phyloP scores from a whole-genome alignment of 1,140 invertebrate genomes.

The Theocolax elegans region DNA sequence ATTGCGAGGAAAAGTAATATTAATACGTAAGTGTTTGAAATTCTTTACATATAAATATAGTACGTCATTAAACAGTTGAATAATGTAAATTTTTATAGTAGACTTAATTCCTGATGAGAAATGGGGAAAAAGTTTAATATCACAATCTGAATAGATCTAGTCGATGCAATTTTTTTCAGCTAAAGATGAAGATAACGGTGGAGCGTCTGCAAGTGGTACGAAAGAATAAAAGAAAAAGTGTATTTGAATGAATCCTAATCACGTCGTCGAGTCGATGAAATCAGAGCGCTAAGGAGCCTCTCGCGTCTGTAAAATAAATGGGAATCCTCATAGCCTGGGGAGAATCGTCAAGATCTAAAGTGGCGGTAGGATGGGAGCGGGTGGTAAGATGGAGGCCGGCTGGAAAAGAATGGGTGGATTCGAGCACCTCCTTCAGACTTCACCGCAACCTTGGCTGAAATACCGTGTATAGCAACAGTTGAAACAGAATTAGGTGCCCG shows the following conservation, averaged over 20 bases:
- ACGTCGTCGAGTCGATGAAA: slow-evolving; percentile 27
- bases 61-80: too few species aligned
- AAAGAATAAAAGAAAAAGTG: background rate
- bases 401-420: background rate
- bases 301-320: slow-evolving; percentile 27
- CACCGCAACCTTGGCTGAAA: background rate
- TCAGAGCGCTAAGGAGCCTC: slow-evolving; percentile 15
- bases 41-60: too few species aligned
- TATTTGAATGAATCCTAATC: slow-evolving; percentile 29
- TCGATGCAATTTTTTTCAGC: too few species aligned
- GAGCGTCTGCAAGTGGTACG: background rate
- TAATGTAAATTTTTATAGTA: too few species aligned
- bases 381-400: background rate
- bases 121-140: too few species aligned
- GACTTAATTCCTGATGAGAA: too few species aligned
- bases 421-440: background rate
- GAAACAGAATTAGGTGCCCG: slow-evolving; percentile 46
- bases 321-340: slow-evolving; percentile 19
- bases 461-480: slow-evolving; percentile 14
- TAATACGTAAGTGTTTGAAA: too few species aligned
- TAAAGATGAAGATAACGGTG: background rate
- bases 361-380: background rate
- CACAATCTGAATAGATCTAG: too few species aligned
- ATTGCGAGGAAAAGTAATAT: too few species aligned
- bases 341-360: background rate